Evolutionary conservation across 2,888 invertebrate genomes (phyloP), one percentile per base, ranked within the genome.

Genomic region (Microctonus brassicae): DNA sequence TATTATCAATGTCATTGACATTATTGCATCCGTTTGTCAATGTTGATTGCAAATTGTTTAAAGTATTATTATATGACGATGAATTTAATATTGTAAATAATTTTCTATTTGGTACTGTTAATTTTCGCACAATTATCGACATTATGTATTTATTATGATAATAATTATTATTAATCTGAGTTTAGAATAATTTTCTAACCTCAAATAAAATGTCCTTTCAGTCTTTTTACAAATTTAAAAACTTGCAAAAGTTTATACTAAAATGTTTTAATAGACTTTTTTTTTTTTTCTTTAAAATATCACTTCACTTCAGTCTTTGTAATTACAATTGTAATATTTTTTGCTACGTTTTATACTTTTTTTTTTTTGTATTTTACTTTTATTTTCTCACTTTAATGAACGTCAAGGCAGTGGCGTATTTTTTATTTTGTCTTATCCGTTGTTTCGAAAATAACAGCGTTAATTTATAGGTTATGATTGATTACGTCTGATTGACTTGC

Each of bases 401-500:
- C n/a, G 11, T 60, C 10, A 26, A 47, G 65, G 75, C 63, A 64
- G 64, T 60, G 64, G 10, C 13, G 11, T 7, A 9, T 39, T 55
- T 10, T 55, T 55, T 55, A 11, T 55, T 7, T 13, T 26, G n/a
- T n/a, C 29, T 4, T 22, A 24, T 2, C 11, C 2, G 10, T 17
- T 34, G 13, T 11, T 33, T 29, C 4, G 7, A 10, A n/a, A 34
- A 34, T 34, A 10, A 60, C 53, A 70, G 64, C 29, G 13, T 53
- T 34, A 58, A 67, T 70, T 47, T 33, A 68, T 17, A 26, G 34
- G 42, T 60, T 13, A 26, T 22, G 22, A 11, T 17, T 20, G 20
- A 61, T 36, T 42, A 87, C 87, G 88, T 94, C 91, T 89, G 93
- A 92, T 89, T 93, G 92, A 84, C 93, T 93, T 80, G 94, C 90